phyloP scores from a whole-genome alignment of 2,797 vertebrate species.

The Rhynchonycteris naso region DNA sequence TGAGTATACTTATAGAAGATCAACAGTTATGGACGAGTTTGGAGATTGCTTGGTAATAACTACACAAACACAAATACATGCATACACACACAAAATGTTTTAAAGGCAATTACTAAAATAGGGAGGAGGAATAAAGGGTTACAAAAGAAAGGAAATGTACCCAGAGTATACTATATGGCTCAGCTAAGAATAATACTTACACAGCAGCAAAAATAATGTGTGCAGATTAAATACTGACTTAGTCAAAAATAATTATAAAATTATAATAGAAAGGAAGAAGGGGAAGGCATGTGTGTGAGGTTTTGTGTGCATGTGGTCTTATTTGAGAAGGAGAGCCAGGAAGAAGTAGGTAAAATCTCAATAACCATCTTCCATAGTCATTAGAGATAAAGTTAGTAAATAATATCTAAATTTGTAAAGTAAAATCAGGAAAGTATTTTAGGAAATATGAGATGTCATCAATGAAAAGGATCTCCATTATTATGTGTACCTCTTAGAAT shows the following conservation, averaged over 20 bases:
- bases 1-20: background rate
- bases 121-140: background rate
- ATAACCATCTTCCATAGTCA: background rate
- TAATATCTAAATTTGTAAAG: background rate
- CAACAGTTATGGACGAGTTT: background rate
- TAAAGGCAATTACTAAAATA: background rate
- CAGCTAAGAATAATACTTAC: background rate
- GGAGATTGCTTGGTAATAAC: background rate
- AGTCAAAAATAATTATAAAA: background rate
- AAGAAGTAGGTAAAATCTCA: background rate
- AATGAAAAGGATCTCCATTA: background rate
- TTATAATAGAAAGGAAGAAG: background rate
- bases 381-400: constrained; percentile 2
- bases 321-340: background rate
- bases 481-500: background rate
- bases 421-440: constrained; percentile 26
- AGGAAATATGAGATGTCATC: background rate
- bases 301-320: background rate
- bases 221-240: background rate
- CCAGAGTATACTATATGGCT: background rate
- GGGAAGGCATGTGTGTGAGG: too few relatives aligned
- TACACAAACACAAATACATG: background rate
- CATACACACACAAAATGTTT: too few relatives aligned
- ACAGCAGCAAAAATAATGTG: background rate
- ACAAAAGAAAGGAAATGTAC: background rate